Base-by-base conservation (phyloP, 2,797 vertebrate species). In the Dryobates pubescens region DNA sequence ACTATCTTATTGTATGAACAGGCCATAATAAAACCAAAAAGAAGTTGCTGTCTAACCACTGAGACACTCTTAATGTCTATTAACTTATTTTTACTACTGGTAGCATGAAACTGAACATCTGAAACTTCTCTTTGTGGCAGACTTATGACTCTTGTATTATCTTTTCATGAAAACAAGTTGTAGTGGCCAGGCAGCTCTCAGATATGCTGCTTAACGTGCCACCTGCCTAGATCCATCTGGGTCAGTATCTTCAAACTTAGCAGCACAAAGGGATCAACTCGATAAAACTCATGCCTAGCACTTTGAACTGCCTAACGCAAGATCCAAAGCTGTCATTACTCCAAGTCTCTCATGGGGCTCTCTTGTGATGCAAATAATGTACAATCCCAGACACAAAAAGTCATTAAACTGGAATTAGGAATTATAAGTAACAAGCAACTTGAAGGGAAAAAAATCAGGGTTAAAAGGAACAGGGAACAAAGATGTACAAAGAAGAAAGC, bases 341-440 rank as follows among this genome's bases (percentile, higher is more conserved):
- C 71, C 49, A 79, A 88, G 70, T 24, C 53, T 73, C 27, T 80
- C 69, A 69, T 0, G 23, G 58, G 26, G 27, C 67, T 88, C 64
- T 53, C 51, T 85, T 96, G 81, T 91, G 59, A 94, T 94, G 86
- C 86, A 93, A 94, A 86, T 92, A 56, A 75, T 3, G 6, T 62
- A 75, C 73, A 95, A 86, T 67, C 45, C 67, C 56, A 70, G 57
- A 54, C 34, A 82, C 63, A 84, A 83, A 94, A 86, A 43, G 86
- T 86, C 64, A 88, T 91, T 93, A 92, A 86, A 83, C n/a, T 62
- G 53, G 88, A 86, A 96, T 86, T 67, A 96, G 86, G 49, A 94
- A 45, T 75, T 76, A 38, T 26, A 79, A 76, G 18, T 49, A 91
- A 81, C 34, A 61, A 36, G 45, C 59, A 82, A 81, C 7, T 69